Evolutionary conservation across 2,888 invertebrate genomes (phyloP).

Genomic region (Chalcosyrphus nemorum): DNA sequence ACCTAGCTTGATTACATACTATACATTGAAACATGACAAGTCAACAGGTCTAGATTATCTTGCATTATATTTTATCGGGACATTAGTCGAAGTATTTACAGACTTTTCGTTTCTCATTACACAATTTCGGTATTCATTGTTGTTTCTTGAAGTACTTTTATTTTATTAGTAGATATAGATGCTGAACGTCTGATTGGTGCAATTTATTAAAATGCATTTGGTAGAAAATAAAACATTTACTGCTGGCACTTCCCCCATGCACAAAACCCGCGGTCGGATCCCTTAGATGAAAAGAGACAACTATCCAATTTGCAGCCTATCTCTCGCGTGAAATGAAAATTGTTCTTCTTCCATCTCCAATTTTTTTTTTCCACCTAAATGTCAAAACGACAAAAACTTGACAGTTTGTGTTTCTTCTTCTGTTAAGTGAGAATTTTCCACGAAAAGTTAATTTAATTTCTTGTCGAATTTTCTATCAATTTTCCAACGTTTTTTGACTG

Average conservation of each 20-base stretch:
- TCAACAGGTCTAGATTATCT: too few relatives aligned
- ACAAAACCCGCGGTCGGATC: neutral
- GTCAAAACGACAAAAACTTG: slow-evolving; percentile 35
- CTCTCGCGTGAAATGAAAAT: slow-evolving; percentile 17
- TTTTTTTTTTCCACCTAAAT: neutral
- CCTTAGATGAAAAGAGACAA: neutral
- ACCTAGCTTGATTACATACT: too few relatives aligned
- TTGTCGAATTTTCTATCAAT: slow-evolving; percentile 10
- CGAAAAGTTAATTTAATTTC: slow-evolving; percentile 27
- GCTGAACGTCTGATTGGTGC: too few relatives aligned
- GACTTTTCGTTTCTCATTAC: too few relatives aligned
- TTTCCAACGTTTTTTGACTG: slow-evolving; percentile 3
- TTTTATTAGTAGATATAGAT: too few relatives aligned
- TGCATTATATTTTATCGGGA: too few relatives aligned
- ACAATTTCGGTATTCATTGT: too few relatives aligned
- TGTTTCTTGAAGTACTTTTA: too few relatives aligned
- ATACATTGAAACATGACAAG: too few relatives aligned
- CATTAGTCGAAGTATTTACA: too few relatives aligned
- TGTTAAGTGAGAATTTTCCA: slow-evolving; percentile 45
- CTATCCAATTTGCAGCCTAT: neutral
- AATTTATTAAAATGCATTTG: too few relatives aligned
- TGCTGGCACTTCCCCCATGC: neutral
- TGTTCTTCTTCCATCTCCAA: neutral
- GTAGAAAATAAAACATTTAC: too few relatives aligned
- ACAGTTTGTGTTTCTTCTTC: slow-evolving; percentile 38